Evolutionary conservation across 2,113 vertebrate genomes (phyloP).

Genomic region (Alethe castanea): DNA sequence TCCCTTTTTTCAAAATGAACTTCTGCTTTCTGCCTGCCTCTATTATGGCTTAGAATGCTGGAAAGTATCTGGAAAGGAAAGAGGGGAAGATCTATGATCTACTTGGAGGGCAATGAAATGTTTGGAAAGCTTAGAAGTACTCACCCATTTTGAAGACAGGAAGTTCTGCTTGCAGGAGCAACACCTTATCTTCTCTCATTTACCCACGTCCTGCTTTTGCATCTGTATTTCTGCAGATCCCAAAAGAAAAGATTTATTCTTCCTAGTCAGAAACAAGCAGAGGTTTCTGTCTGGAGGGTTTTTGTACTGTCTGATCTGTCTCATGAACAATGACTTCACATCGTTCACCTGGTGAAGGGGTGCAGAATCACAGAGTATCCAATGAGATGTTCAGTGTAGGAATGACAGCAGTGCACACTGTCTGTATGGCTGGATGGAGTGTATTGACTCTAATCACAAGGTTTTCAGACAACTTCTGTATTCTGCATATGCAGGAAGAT

Average conservation of each 20-base stretch:
- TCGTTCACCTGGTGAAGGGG: neutral
- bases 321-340: neutral
- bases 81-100: neutral
- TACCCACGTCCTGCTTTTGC: neutral
- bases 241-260: conserved; percentile 30
- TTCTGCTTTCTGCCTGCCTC: neutral
- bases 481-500: neutral
- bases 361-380: neutral
- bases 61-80: neutral
- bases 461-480: neutral
- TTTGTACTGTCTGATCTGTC: neutral
- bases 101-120: neutral
- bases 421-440: neutral
- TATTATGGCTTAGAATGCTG: neutral
- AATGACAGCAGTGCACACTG: neutral
- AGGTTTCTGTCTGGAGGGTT: neutral
- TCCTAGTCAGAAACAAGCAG: neutral
- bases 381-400: neutral
- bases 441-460: neutral
- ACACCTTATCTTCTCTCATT: conserved; percentile 15
- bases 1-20: neutral
- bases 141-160: neutral
- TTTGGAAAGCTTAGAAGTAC: conserved; percentile 21
- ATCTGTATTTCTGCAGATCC: conserved; percentile 24
- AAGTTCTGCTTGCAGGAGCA: conserved; percentile 2